Evolutionary conservation across 2,797 vertebrate genomes (phyloP), one percentile per base, ranked within the genome.

Genomic region (Peromyscus attwateri): DNA sequence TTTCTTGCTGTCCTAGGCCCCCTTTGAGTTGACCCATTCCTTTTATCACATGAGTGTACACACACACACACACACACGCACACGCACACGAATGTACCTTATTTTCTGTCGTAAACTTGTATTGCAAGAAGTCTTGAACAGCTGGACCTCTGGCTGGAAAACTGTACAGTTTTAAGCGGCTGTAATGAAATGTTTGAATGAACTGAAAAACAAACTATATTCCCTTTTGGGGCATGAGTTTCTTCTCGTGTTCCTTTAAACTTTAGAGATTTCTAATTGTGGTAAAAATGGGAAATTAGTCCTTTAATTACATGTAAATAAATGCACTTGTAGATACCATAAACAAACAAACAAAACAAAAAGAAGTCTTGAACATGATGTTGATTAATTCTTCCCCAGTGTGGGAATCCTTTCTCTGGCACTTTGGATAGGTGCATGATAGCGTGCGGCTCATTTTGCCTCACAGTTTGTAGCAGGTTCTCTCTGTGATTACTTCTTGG

Each of bases 161-260:
- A 95, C 43, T 89, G 40, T 40, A 23, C 40, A 73, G 49, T 52
- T 52, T 52, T 43, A 88, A 75, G 70, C n/a, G 91, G 37, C 68
- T 40, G 8, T 91, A 43, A 85, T 64, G 37, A 91, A 87, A 31
- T 37, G 40, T 80, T 27, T 85, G 23, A 92, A 87, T 37, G 66
- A 77, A 46, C 6, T 75, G 43, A n/a, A 88, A 85, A 43, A 87
- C 43, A 91, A 82, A 91, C 17, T 19, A 49, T 5, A 49, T 5
- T 92, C 13, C 31, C n/a, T 80, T 75, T 68, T 83, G 92, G 62
- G 70, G 52, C 90, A 90, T 82, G 23, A 84, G 46, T 89, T 95
- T 71, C 43, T 92, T 94, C 81, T 92, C 21, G 60, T 71, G 16
- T 13, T 96, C 62, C 40, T 89, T 97, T 17, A 40, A 31, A 29